A percentile compares a stretch with the other conserved stretches of the same genome.
These are phyloP conservation scores for Paedocypris sp. DNA, from an alignment of 2,113 vertebrate species.

Conservation along the genomic window DNA sequence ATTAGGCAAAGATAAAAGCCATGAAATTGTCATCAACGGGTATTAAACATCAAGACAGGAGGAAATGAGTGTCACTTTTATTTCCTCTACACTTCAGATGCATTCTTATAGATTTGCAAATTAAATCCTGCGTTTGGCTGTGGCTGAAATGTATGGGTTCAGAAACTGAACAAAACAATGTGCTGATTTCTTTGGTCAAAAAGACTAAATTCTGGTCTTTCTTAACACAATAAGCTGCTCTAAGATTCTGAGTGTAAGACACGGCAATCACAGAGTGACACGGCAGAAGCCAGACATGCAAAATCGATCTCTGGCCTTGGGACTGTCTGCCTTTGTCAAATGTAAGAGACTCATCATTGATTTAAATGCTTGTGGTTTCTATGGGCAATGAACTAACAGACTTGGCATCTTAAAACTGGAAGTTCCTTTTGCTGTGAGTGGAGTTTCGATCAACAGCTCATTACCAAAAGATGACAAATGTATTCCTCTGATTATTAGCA, in stretches of 20 bases:
- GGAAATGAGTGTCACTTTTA: neutral
- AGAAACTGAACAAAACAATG: neutral
- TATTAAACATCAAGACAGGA: conserved; percentile 6
- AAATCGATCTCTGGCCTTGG: neutral
- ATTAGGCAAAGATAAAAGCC: conserved; percentile 6
- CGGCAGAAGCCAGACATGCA: neutral
- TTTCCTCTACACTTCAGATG: neutral
- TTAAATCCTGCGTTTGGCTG: too few species aligned
- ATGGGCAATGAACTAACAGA: neutral
- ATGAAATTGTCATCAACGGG: neutral
- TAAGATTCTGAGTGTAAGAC: conserved; percentile 10
- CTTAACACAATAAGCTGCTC: neutral
- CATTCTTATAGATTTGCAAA: neutral
- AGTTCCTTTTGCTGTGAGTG: neutral
- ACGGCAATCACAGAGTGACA: neutral
- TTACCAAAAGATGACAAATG: conserved; percentile 31
- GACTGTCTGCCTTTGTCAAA: neutral
- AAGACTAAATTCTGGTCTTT: neutral
- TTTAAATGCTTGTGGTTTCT: neutral
- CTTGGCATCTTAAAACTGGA: neutral
- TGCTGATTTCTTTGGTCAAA: conserved; percentile 1
- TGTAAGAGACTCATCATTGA: neutral
- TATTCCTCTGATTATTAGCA: conserved; percentile 4
- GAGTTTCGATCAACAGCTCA: conserved; percentile 30
- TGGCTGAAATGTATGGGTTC: too few species aligned